Conservation (phyloP, 2,113 vertebrate species). For the Lepisosteus osseus region DNA sequence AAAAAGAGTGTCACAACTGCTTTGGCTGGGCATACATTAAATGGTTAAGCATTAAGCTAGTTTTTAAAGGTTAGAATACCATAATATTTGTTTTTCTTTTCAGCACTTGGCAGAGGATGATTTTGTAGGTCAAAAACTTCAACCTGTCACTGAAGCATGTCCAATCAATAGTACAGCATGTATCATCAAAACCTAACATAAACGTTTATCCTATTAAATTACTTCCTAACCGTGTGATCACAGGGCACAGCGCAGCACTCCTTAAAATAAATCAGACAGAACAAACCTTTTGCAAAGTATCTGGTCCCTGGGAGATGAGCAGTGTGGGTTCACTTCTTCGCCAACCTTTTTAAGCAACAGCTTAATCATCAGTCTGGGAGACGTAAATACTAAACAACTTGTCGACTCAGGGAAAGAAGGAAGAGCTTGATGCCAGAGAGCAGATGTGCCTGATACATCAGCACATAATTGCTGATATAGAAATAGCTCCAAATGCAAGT, state of each 20-base stretch:
- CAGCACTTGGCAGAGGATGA: background rate
- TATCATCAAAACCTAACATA: constrained; percentile 36
- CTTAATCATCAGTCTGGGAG: constrained; percentile 72
- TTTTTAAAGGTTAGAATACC: background rate
- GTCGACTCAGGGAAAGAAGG: constrained; percentile 67
- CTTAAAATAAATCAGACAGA: constrained; percentile 59
- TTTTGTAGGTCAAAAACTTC: background rate
- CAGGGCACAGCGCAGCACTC: constrained; percentile 28
- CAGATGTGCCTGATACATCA: constrained; percentile 62
- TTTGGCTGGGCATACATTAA: background rate
- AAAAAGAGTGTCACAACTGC: background rate
- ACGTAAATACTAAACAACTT: constrained; percentile 67
- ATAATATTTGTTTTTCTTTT: constrained; percentile 3
- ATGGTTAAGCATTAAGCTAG: background rate
- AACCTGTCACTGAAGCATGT: constrained; percentile 1
- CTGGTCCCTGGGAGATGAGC: constrained; percentile 41
- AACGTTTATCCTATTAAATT: constrained; percentile 46
- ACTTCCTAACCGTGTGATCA: constrained; percentile 46
- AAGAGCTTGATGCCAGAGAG: constrained; percentile 58
- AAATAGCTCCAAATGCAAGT: constrained; percentile 53
- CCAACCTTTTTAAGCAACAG: constrained; percentile 67
- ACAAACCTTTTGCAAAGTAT: constrained; percentile 31
- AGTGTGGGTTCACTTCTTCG: constrained; percentile 42
- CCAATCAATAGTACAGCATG: constrained; percentile 19
- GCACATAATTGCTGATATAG: constrained; percentile 50